Evolutionary conservation across 1,140 invertebrate genomes (phyloP).

Genomic region (Cherax quadricarinatus): DNA sequence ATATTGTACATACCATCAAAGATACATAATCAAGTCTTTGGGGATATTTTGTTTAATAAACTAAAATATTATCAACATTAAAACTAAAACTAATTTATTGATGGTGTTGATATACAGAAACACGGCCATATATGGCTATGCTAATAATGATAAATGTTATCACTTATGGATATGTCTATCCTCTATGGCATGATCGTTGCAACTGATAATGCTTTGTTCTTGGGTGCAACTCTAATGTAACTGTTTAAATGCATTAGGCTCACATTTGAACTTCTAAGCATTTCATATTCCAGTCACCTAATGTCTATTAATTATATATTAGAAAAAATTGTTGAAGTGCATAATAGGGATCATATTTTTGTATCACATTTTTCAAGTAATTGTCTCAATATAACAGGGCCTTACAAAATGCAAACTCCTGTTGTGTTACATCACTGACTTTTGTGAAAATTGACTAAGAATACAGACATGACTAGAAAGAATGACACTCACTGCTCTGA

Average conservation of each 20-base stretch:
- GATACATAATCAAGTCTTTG: slow-evolving; percentile 17
- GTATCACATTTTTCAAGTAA: neutral
- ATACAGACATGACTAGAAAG: slow-evolving; percentile 65
- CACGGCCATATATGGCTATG: neutral
- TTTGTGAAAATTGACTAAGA: slow-evolving; percentile 66
- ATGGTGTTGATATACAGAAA: neutral
- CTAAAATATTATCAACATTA: neutral
- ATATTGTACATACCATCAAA: slow-evolving; percentile 56
- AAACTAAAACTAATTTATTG: neutral
- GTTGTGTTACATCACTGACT: slow-evolving; percentile 39
- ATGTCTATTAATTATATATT: neutral
- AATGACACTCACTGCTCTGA: slow-evolving; percentile 57
- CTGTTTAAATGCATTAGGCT: neutral
- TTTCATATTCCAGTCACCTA: neutral
- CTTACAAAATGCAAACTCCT: neutral
- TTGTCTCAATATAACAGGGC: neutral
- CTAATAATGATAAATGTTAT: neutral
- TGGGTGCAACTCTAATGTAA: neutral
- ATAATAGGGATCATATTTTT: neutral
- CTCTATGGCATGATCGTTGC: neutral
- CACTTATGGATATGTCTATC: neutral
- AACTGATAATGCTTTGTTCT: neutral
- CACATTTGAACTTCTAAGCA: neutral
- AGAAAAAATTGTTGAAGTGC: neutral
- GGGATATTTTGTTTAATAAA: slow-evolving; percentile 3